These are phyloP conservation scores for Aegithalos caudatus DNA, from an alignment of 2,113 vertebrate genomes.

Conservation along the genomic window DNA sequence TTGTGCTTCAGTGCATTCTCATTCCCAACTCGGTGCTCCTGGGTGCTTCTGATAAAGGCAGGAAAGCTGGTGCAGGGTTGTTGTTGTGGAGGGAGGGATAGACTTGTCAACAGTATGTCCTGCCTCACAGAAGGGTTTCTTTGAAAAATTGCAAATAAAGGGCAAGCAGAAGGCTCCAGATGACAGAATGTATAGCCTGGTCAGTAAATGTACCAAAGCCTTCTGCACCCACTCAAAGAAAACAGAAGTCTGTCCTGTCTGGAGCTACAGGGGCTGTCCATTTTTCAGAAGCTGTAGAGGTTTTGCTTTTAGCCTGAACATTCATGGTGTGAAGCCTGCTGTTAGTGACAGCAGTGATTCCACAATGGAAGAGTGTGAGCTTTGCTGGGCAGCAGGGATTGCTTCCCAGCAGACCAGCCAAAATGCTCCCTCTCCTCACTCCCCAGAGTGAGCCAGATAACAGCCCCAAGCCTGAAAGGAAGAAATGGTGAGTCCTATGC, in stretches of 20 bases:
- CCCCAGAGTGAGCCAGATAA: not conserved
- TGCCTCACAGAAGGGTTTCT: not conserved
- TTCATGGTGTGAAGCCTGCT: not conserved
- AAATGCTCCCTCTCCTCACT: not conserved
- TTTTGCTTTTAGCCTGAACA: not conserved
- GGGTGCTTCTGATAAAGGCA: not conserved
- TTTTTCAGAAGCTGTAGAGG: not conserved
- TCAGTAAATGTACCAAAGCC: not conserved
- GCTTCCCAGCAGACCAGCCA: rapidly evolving
- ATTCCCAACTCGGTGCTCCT: not conserved
- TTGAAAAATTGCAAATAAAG: not conserved
- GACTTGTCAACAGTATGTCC: not conserved
- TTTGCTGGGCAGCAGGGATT: not conserved
- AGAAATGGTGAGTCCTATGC: not conserved
- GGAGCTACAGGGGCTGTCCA: not conserved
- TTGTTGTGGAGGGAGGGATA: not conserved
- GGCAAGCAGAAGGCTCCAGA: not conserved
- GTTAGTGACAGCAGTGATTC: not conserved
- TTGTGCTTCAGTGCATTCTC: not conserved
- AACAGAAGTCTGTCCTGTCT: not conserved
- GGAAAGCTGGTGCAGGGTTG: rapidly evolving
- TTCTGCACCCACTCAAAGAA: not conserved
- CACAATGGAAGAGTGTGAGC: not conserved
- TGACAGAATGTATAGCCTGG: rapidly evolving
- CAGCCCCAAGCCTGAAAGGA: not conserved